A percentile compares a stretch with the other conserved stretches of the same genome.
These are phyloP conservation scores for Limnephilus marmoratus DNA, from an alignment of 2,888 invertebrate genomes.

Conservation along the genomic window DNA sequence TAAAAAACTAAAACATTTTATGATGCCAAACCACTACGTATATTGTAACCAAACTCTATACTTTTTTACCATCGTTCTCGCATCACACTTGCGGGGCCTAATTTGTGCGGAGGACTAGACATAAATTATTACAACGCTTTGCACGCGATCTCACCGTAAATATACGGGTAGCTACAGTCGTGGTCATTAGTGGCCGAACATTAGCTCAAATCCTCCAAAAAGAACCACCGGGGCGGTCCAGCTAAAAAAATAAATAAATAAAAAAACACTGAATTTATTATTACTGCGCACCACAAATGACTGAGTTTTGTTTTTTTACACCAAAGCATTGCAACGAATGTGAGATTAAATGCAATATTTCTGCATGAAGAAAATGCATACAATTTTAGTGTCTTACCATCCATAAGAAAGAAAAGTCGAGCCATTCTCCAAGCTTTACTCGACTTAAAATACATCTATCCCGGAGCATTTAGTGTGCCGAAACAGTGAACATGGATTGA, in stretches of 20 bases:
- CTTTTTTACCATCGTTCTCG: background rate
- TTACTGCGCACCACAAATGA: background rate
- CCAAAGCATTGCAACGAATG: background rate
- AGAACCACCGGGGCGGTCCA: background rate
- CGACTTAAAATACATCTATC: too few relatives aligned
- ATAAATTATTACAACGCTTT: constrained; percentile 15
- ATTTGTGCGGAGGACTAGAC: constrained; percentile 26
- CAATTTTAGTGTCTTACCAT: too few relatives aligned
- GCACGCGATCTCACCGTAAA: constrained; percentile 40
- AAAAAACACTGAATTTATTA: background rate
- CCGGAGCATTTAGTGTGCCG: too few relatives aligned
- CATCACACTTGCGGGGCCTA: constrained; percentile 31
- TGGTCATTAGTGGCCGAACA: background rate
- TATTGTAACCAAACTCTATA: background rate
- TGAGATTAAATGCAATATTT: background rate
- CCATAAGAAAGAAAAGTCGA: too few relatives aligned
- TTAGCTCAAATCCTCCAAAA: background rate
- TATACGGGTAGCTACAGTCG: background rate
- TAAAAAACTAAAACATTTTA: too few relatives aligned
- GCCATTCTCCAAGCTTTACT: too few relatives aligned
- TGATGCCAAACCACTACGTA: too few relatives aligned
- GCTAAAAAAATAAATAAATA: background rate
- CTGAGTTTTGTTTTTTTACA: background rate
- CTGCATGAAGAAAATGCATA: background rate
- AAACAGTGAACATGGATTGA: too few relatives aligned